Base-by-base conservation (phyloP, 1,140 invertebrate genomes). In the Patella vulgata region DNA sequence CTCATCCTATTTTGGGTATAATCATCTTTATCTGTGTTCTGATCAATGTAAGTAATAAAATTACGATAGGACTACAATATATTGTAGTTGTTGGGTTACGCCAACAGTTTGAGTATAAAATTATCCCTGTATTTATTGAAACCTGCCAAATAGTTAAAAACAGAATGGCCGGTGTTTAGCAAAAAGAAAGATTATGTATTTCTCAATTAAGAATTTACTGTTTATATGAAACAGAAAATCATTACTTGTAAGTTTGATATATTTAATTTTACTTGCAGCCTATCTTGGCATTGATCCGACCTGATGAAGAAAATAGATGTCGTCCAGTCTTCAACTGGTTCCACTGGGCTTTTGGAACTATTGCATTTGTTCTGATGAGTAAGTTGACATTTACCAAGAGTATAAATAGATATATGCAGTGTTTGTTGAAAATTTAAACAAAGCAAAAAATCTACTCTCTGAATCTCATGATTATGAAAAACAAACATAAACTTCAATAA, bases 291-390 rank as follows among this genome's bases (percentile, higher is more conserved):
- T 88, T 90, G 33, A 91, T 96, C 80, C 89, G 96, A 58, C 94
- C 94, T 3, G 89, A 91, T 79, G 94, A 95, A 0, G 91, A 90
- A 50, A 90, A 91, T 46, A 87, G 90, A 1, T 90, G 89, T 71
- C 86, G 95, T 56, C 89, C 91, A 0, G 85, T 96, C 55, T 97
- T 98, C 86, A 99, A 99, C 83, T 98, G 95, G 95, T 76, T 89
- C 17, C 95, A 98, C 84, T 98, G 95, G 93, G 85, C 93, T 43
- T 88, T 94, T 67, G 96, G 96, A 48, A 97, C 96, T 82, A 84
- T 89, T n/a, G 95, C 94, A 2, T 93, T 96, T 79, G 93, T 96
- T 70, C 86, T 96, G 57, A 93, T 89, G 77, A 93, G 95, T 96
- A 87, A 74, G 83, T 74, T 31, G 30, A 50, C 19, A 8, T 57